A percentile compares a stretch with the other conserved stretches of the same genome.
phyloP scores from a whole-genome alignment of 2,113 vertebrate species.

The Daboia siamensis region DNA sequence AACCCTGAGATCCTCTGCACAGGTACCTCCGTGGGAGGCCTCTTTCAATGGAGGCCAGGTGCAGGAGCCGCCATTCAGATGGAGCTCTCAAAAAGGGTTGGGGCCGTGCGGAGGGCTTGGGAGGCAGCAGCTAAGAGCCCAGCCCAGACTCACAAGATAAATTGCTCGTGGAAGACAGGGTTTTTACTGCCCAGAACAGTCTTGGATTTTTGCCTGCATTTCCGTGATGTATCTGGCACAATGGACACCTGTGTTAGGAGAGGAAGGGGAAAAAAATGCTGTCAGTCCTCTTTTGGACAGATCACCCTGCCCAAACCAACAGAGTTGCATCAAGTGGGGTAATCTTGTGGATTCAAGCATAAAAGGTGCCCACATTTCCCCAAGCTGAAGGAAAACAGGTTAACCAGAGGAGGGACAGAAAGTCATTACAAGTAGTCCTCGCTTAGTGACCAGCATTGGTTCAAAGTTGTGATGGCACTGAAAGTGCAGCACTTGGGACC shows the following conservation, averaged over 20 bases:
- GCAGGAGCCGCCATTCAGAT: neutral
- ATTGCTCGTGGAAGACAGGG: constrained; percentile 69
- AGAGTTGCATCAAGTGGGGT: neutral
- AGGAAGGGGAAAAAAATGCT: constrained; percentile 12
- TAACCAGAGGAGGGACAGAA: neutral
- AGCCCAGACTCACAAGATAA: constrained; percentile 70
- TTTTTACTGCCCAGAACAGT: constrained; percentile 63
- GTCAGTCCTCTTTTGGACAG: neutral
- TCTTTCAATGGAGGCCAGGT: neutral
- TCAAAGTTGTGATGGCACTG: neutral
- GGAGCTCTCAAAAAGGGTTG: neutral
- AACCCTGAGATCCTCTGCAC: fast-evolving
- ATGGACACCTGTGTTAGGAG: constrained; percentile 63
- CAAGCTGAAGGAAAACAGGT: neutral
- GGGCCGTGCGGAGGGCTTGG: constrained; percentile 26
- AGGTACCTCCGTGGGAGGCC: neutral
- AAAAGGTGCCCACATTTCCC: neutral
- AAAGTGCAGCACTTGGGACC: neutral
- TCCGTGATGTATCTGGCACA: constrained; percentile 62
- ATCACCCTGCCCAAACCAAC: neutral
- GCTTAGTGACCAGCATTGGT: neutral
- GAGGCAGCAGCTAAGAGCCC: neutral
- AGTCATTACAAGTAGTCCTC: neutral
- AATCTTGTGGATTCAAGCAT: neutral
- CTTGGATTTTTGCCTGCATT: constrained; percentile 64